Evolutionary conservation across 1,140 invertebrate genomes (phyloP), one percentile per base, ranked within the genome.

Genomic region (Berghia stephanieae): DNA sequence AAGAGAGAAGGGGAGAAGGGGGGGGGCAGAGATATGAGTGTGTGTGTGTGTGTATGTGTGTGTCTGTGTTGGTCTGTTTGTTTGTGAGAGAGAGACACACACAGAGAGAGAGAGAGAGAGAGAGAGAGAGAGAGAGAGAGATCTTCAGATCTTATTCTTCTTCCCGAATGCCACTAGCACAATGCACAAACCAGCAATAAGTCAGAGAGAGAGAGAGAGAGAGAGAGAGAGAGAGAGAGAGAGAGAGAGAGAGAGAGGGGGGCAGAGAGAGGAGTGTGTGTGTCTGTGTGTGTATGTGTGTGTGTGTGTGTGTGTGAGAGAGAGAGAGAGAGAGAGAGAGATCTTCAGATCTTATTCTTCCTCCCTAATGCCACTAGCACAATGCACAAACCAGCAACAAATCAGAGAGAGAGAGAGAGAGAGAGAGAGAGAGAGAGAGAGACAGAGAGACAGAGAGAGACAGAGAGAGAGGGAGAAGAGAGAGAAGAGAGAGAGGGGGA

Each of bases 201-300:
- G n/a, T n/a, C n/a, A 63, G 57, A 63, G 10, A 63, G 57, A 16
- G n/a, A 63, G 57, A 63, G 57, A 63, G 10, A 68, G 36, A 24
- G 66, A 68, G 36, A 68, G 66, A 68, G 36, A 68, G 66, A 68
- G 66, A 68, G 27, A 68, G 5, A 40, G 66, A 40, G 36, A 68
- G 66, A 68, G 66, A 36, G 66, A 68, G 36, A 36, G 66, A 68
- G 66, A 68, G 66, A 36, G 24, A 68, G 36, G 66, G 18, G 10
- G 8, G 34, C 18, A 16, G 34, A 36, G 40, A 36, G 27, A 27
- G 27, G 36, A 69, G 36, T 18, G 40, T 18, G 6, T 36, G 67
- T 18, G 40, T 13, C 21, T 18, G 49, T 40, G 21, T 21, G 44
- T 18, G 70, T 18, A 21, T 21, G 44, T 18, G 70, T 21, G 27